Evolutionary conservation across 2,888 invertebrate species (phyloP).

Genomic region (Galerucella calmariensis): DNA sequence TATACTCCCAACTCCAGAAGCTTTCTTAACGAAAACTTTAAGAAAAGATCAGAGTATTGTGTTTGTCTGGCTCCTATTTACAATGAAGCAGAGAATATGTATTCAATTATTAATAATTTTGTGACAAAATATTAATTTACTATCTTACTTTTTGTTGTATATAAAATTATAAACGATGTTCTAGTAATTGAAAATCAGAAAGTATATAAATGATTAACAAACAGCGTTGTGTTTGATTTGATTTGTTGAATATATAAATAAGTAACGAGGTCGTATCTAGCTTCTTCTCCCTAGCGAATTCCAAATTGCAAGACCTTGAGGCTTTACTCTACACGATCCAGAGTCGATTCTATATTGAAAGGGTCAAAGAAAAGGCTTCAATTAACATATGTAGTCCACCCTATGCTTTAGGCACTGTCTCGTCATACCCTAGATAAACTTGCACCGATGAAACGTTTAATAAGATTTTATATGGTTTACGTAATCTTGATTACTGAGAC

Average conservation of each 20-base stretch:
- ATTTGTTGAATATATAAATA: conserved; percentile 35
- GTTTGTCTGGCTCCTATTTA: conserved; percentile 60
- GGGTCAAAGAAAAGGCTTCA: conserved; percentile 50
- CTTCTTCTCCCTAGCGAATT: conserved; percentile 44
- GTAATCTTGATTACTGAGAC: too few relatives aligned
- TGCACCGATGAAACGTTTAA: neutral
- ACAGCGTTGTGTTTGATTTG: conserved; percentile 44
- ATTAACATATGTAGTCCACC: conserved; percentile 40
- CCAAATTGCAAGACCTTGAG: conserved; percentile 48
- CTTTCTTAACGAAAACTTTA: conserved; percentile 60
- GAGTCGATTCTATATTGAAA: conserved; percentile 40
- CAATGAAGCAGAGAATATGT: too few relatives aligned
- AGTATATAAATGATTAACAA: conserved; percentile 37
- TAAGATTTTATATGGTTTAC: too few relatives aligned
- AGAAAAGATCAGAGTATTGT: conserved; percentile 54
- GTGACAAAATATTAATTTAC: too few relatives aligned
- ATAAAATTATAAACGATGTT: neutral
- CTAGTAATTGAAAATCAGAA: neutral
- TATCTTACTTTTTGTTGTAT: neutral
- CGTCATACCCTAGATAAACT: conserved; percentile 15
- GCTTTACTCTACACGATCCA: conserved; percentile 1
- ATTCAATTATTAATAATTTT: too few relatives aligned
- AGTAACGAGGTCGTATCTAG: conserved; percentile 27
- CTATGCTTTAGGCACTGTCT: conserved; percentile 38
- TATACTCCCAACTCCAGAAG: conserved; percentile 58